These are phyloP conservation scores for Leptoteleia sp. DNA, from an alignment of 1,140 invertebrate genomes.

Conservation along the genomic window DNA sequence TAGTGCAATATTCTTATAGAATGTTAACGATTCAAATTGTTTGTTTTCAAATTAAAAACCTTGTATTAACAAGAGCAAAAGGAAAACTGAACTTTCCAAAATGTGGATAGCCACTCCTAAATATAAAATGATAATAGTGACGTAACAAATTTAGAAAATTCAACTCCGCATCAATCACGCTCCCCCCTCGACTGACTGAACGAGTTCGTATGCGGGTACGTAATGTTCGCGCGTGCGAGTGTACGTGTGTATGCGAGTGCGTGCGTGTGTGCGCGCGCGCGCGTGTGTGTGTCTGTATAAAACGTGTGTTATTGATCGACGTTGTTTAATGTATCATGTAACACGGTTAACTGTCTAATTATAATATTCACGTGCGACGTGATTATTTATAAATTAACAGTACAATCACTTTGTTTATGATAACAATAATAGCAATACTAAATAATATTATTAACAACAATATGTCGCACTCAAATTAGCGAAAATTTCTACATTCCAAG, in stretches of 20 bases:
- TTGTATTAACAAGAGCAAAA: too few species aligned
- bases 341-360: slow-evolving; percentile 56
- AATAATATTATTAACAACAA: too few species aligned
- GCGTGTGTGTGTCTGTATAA: slow-evolving; percentile 25
- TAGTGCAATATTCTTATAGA: too few species aligned
- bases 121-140: slow-evolving; percentile 25
- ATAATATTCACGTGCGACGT: slow-evolving; percentile 36
- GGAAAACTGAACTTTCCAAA: too few species aligned
- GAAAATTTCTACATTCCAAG: too few species aligned
- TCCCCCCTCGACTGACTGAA: slow-evolving; percentile 29
- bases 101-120: too few species aligned
- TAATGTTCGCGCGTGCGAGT: neutral
- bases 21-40: too few species aligned
- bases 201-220: slow-evolving; percentile 5
- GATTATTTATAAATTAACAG: slow-evolving; percentile 34
- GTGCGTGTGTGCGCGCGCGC: neutral
- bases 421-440: too few species aligned
- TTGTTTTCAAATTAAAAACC: too few species aligned
- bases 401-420: too few species aligned
- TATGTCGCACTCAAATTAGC: too few species aligned
- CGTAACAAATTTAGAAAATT: slow-evolving; percentile 46
- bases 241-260: too few species aligned
- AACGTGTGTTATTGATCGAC: slow-evolving; percentile 57
- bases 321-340: slow-evolving; percentile 60
- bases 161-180: slow-evolving; percentile 49